Conservation (phyloP, 2,888 invertebrate genomes). For the Drosophila quasianomalipes region DNA sequence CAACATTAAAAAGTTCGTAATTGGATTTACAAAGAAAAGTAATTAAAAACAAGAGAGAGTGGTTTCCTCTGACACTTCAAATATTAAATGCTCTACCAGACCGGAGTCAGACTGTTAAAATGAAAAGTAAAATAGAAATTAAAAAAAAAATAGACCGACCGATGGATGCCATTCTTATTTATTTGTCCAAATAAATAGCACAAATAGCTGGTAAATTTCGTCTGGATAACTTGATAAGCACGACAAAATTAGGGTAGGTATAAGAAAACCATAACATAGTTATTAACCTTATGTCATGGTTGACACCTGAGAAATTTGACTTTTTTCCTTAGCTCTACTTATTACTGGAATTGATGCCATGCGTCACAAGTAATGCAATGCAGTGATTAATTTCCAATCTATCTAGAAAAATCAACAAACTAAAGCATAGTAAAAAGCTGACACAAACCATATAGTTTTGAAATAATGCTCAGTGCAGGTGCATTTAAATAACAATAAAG, state of each 20-base stretch:
- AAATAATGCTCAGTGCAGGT: background rate
- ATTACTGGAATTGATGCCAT: fast-evolving
- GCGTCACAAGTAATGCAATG: background rate
- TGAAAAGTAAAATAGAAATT: no score
- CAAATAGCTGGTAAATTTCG: background rate
- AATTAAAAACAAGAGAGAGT: background rate
- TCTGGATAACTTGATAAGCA: background rate
- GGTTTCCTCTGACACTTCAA: background rate
- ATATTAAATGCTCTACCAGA: background rate
- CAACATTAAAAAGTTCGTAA: background rate
- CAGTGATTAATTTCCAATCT: no score
- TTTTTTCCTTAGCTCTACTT: fast-evolving
- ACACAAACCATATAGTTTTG: background rate
- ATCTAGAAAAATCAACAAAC: background rate
- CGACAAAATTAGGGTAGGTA: background rate
- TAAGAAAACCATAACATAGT: background rate
- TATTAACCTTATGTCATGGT: background rate
- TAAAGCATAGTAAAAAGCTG: background rate
- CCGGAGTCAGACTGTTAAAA: background rate
- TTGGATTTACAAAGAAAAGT: background rate
- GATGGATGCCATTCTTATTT: background rate
- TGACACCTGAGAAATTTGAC: background rate
- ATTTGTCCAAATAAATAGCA: background rate
- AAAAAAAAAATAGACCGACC: fast-evolving
- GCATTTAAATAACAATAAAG: background rate